Evolutionary conservation across 2,888 invertebrate genomes (phyloP).

Genomic region (Isotomurus palustris): DNA sequence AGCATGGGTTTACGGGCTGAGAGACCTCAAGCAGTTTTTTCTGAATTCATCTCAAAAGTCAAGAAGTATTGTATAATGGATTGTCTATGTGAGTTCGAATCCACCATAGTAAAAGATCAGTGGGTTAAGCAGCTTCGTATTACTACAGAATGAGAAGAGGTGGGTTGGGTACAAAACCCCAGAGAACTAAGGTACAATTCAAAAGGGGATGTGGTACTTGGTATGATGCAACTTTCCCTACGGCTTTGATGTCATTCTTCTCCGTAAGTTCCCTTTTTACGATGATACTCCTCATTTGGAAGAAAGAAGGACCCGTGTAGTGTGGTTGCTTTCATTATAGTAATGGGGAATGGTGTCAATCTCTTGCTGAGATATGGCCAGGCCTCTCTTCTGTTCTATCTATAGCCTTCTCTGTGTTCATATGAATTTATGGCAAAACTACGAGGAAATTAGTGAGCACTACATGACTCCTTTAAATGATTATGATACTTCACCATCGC

Average conservation of each 20-base stretch:
- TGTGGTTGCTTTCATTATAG: not conserved
- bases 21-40: slow-evolving; percentile 17
- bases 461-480: slow-evolving; percentile 24
- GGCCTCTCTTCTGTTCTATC: slow-evolving; percentile 10
- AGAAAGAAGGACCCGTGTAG: slow-evolving; percentile 4
- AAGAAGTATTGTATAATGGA: not conserved
- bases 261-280: not conserved
- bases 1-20: slow-evolving; percentile 2
- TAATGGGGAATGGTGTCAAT: slow-evolving; percentile 32
- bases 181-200: too few relatives aligned
- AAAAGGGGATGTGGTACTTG: too few relatives aligned
- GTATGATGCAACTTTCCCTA: not conserved
- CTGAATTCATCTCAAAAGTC: not conserved
- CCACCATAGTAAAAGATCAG: too few relatives aligned
- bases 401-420: too few relatives aligned
- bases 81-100: not conserved
- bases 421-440: slow-evolving; percentile 34
- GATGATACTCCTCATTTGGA: slow-evolving; percentile 8
- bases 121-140: too few relatives aligned
- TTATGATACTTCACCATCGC: too few relatives aligned
- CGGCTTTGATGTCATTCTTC: slow-evolving; percentile 12
- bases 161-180: too few relatives aligned
- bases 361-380: slow-evolving; percentile 31
- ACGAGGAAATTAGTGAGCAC: slow-evolving; percentile 32
- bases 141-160: too few relatives aligned